A percentile compares a stretch with the other conserved stretches of the same genome.
These are phyloP conservation scores for Alviniconcha marisindica DNA, from an alignment of 1,140 invertebrate species.

Conservation along the genomic window DNA sequence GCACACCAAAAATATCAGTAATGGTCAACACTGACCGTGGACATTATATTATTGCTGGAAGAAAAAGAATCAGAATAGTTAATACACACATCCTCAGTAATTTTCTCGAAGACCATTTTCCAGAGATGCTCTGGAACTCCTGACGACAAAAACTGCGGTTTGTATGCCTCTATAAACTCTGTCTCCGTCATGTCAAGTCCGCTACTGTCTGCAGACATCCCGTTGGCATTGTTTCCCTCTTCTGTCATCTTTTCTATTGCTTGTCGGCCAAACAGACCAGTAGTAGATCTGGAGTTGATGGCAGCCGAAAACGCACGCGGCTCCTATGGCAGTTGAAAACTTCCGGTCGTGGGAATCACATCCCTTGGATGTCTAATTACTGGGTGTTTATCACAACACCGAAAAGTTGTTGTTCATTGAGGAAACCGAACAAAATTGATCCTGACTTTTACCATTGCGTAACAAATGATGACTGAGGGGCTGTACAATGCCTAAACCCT, in stretches of 20 bases:
- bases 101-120: conserved; percentile 48
- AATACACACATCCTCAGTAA: conserved; percentile 48
- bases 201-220: not conserved
- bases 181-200: not conserved
- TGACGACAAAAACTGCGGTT: conserved; percentile 45
- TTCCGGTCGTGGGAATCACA: not conserved
- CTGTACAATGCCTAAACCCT: too few relatives aligned
- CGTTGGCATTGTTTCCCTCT: not conserved
- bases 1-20: too few relatives aligned
- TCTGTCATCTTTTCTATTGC: not conserved
- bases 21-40: too few relatives aligned
- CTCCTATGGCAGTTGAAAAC: not conserved
- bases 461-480: too few relatives aligned
- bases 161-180: conserved; percentile 50
- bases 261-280: too few relatives aligned
- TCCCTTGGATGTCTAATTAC: not conserved
- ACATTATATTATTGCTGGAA: too few relatives aligned
- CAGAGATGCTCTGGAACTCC: conserved; percentile 54
- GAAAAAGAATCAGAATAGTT: too few relatives aligned
- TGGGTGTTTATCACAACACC: too few relatives aligned
- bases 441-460: too few relatives aligned
- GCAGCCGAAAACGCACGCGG: not conserved
- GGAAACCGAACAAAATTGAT: too few relatives aligned
- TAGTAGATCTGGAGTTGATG: too few relatives aligned
- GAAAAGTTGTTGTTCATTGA: too few relatives aligned